These are phyloP conservation scores for Lamellibrachia luymesi DNA, from an alignment of 1,140 invertebrate species.

Conservation along the genomic window DNA sequence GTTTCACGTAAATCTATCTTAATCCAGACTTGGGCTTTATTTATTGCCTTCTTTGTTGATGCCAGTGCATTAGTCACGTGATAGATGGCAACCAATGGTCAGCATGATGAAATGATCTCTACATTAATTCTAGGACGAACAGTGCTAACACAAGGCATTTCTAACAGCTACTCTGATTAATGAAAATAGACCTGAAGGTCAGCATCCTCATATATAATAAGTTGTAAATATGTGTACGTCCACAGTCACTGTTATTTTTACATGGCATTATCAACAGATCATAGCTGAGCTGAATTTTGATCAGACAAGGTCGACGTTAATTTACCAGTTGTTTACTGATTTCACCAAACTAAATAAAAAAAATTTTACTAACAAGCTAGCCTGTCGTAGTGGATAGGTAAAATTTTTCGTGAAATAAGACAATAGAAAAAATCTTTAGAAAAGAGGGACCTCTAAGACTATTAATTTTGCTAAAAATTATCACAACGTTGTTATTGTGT, in stretches of 20 bases:
- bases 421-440: too few relatives aligned
- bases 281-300: neutral
- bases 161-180: neutral
- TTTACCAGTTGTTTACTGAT: too few relatives aligned
- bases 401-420: too few relatives aligned
- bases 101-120: neutral
- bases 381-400: too few relatives aligned
- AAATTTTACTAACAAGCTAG: too few relatives aligned
- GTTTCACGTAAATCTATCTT: neutral
- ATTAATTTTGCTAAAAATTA: too few relatives aligned
- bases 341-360: too few relatives aligned
- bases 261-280: neutral
- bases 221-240: neutral
- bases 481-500: too few relatives aligned
- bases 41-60: neutral
- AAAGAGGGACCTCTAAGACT: too few relatives aligned
- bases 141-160: neutral
- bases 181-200: neutral
- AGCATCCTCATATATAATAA: neutral
- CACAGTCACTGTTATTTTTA: neutral
- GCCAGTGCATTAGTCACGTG: neutral
- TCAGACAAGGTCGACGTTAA: too few relatives aligned
- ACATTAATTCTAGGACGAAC: neutral
- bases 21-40: neutral
- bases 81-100: neutral